A percentile compares a stretch with the other conserved stretches of the same genome.
These are phyloP conservation scores for Patella depressa DNA, from an alignment of 2,888 invertebrate species.

Conservation along the genomic window DNA sequence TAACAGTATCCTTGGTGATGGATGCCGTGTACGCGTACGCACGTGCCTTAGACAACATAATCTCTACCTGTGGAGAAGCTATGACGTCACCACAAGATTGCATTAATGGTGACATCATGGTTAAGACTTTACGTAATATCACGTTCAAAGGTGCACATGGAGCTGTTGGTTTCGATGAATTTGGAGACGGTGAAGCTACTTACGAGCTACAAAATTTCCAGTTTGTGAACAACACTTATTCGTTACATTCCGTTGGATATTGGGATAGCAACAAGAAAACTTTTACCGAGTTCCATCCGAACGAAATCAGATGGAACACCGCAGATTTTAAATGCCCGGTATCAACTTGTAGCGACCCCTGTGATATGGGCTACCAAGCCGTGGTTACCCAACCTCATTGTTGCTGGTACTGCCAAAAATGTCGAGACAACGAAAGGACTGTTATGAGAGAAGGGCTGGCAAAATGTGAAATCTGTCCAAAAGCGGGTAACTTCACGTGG, in stretches of 20 bases:
- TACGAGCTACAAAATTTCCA: constrained; percentile 33
- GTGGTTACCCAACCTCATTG: constrained; percentile 40
- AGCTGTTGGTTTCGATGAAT: constrained; percentile 32
- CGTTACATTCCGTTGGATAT: constrained; percentile 23
- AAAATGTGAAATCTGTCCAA: constrained; percentile 36
- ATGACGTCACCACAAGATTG: constrained; percentile 20
- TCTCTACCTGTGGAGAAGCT: constrained; percentile 27
- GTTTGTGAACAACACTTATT: constrained; percentile 11
- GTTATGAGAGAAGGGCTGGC: constrained; percentile 22
- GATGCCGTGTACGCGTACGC: constrained; percentile 43
- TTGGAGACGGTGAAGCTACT: constrained; percentile 34
- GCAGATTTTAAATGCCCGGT: constrained; percentile 16
- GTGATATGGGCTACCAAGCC: constrained; percentile 38
- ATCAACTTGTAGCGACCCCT: constrained; percentile 44
- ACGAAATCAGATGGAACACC: constrained; percentile 18
- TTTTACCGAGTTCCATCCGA: constrained; percentile 16
- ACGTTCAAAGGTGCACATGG: constrained; percentile 34
- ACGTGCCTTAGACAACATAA: constrained; percentile 30
- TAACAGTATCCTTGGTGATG: constrained; percentile 36
- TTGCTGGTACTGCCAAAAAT: constrained; percentile 51
- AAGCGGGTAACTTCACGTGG: constrained; percentile 34
- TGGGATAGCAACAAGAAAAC: constrained; percentile 31
- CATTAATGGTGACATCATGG: constrained; percentile 20
- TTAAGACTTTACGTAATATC: constrained; percentile 25
- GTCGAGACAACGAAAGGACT: constrained; percentile 41